These are phyloP conservation scores for Drosophila recens DNA, from an alignment of 2,888 invertebrate species.

Conservation along the genomic window DNA sequence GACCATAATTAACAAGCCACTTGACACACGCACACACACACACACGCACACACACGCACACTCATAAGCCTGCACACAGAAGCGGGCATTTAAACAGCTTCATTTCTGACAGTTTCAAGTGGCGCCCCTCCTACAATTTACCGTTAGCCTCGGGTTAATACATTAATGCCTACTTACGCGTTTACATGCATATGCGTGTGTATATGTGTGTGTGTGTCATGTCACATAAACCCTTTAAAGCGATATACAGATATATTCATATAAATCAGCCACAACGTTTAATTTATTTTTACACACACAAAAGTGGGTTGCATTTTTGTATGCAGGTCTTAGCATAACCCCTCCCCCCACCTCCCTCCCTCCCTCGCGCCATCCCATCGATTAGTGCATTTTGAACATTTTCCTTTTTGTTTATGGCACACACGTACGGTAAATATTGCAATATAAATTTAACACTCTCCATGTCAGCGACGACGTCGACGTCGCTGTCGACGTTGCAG, in stretches of 20 bases:
- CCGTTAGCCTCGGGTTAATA: conserved; percentile 52
- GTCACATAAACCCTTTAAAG: conserved; percentile 27
- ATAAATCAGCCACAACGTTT: conserved; percentile 18
- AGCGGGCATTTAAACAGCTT: conserved; percentile 41
- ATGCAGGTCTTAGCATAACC: conserved; percentile 21
- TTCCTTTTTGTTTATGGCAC: conserved; percentile 40
- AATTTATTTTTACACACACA: conserved; percentile 10
- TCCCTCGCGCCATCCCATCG: not conserved
- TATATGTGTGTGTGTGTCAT: conserved; percentile 5
- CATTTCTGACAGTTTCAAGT: conserved; percentile 66
- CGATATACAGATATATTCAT: conserved; percentile 6
- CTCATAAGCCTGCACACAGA: conserved; percentile 12
- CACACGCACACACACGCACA: conserved; percentile 11
- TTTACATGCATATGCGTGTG: conserved; percentile 4
- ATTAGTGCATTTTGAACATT: conserved; percentile 24
- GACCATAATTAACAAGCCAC: conserved; percentile 78
- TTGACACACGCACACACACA: conserved; percentile 55
- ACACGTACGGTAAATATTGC: conserved; percentile 44
- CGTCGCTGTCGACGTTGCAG: not conserved
- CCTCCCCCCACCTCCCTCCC: not conserved
- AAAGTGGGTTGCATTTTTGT: conserved; percentile 32
- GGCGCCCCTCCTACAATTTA: conserved; percentile 54
- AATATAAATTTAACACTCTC: conserved; percentile 37
- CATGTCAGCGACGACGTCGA: conserved; percentile 17
- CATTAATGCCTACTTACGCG: conserved; percentile 27